Percentiles rank a stretch among this genome's conserved stretches.
Conservation (phyloP, 2,797 vertebrate species). For the Schizopygopsis pylzovi region DNA sequence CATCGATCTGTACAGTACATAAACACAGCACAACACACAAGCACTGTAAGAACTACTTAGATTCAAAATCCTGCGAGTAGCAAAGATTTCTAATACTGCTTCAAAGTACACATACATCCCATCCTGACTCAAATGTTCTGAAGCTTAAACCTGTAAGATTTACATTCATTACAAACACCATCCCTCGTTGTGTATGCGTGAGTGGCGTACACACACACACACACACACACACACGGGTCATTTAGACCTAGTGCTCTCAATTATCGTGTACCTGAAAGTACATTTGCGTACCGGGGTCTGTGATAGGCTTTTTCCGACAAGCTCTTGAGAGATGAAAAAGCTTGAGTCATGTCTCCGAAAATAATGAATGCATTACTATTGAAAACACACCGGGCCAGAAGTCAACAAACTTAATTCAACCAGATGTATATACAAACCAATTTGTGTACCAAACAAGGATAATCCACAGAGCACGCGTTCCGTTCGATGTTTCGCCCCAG, state of each 20-base stretch:
- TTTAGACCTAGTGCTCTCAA: slow-evolving; percentile 30
- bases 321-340: slow-evolving; percentile 41
- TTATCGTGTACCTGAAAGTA: slow-evolving; percentile 20
- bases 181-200: neutral
- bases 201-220: too few species aligned
- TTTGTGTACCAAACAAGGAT: slow-evolving; percentile 26
- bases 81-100: slow-evolving; percentile 14
- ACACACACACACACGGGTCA: neutral
- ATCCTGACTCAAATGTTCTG: neutral
- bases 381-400: slow-evolving; percentile 36
- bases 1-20: too few species aligned
- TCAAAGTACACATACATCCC: neutral
- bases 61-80: neutral
- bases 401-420: slow-evolving; percentile 43
- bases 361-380: slow-evolving; percentile 50
- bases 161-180: slow-evolving; percentile 9
- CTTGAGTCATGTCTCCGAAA: slow-evolving; percentile 19
- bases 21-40: neutral
- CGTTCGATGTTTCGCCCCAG: slow-evolving; percentile 13
- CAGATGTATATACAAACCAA: slow-evolving; percentile 46
- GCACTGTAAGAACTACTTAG: neutral
- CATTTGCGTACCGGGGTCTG: slow-evolving; percentile 15
- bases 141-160: neutral
- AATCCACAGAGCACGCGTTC: neutral
- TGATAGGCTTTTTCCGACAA: slow-evolving; percentile 8